These are phyloP conservation scores for Hylaea fasciaria DNA, from an alignment of 2,888 invertebrate genomes.

Conservation along the genomic window DNA sequence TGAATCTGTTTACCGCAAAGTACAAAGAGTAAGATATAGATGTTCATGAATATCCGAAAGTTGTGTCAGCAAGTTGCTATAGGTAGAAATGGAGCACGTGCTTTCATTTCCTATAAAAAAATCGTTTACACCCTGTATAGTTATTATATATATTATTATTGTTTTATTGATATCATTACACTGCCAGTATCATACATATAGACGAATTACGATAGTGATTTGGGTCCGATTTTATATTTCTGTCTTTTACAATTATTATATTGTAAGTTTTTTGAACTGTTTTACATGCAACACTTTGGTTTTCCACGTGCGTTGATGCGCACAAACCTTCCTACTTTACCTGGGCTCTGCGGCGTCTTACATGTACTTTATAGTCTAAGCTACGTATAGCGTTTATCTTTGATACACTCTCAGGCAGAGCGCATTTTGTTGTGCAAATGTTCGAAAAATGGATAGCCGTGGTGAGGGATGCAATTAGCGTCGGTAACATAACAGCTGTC, in stretches of 20 bases:
- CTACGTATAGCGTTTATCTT: slow-evolving; percentile 8
- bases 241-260: slow-evolving; percentile 78
- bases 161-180: slow-evolving; percentile 75
- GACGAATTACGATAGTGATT: slow-evolving; percentile 77
- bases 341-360: slow-evolving; percentile 69
- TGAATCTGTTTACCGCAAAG: background rate
- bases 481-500: slow-evolving; percentile 21
- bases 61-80: background rate
- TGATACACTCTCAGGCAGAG: slow-evolving; percentile 16
- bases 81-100: slow-evolving; percentile 47
- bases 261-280: slow-evolving; percentile 80
- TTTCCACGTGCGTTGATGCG: slow-evolving; percentile 47
- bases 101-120: slow-evolving; percentile 33
- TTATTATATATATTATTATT: slow-evolving; percentile 58
- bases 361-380: slow-evolving; percentile 23
- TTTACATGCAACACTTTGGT: slow-evolving; percentile 63
- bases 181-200: slow-evolving; percentile 82
- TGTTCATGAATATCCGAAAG: background rate
- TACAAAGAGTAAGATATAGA: background rate
- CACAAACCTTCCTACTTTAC: slow-evolving; percentile 46
- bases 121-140: slow-evolving; percentile 36
- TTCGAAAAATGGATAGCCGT: slow-evolving; percentile 9
- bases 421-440: slow-evolving; percentile 26
- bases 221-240: slow-evolving; percentile 83
- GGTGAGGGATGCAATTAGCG: slow-evolving; percentile 11